Evolutionary conservation across 2,888 invertebrate genomes (phyloP).

Genomic region (Tenthredo livida): DNA sequence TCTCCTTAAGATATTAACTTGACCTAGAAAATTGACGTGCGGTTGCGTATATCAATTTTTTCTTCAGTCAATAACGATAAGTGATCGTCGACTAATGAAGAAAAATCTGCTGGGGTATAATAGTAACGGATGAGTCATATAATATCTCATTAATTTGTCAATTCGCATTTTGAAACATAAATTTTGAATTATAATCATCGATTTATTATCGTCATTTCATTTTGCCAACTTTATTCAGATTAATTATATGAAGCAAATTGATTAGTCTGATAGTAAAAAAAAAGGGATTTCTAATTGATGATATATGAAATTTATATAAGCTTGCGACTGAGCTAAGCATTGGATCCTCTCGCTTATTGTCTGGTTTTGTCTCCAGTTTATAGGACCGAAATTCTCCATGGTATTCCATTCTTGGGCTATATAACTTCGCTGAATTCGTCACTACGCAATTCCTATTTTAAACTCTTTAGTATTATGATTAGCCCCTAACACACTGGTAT

Average conservation of each 20-base stretch:
- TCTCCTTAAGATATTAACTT: not conserved
- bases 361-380: too few relatives aligned
- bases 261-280: not conserved
- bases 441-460: not conserved
- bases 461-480: not conserved
- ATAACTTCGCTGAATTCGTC: not conserved
- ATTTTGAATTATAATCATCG: not conserved
- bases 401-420: not conserved
- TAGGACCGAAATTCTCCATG: not conserved
- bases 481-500: not conserved
- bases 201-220: not conserved
- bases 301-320: not conserved
- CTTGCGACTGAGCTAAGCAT: not conserved
- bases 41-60: not conserved
- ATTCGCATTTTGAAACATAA: not conserved
- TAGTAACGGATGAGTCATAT: not conserved
- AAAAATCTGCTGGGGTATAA: not conserved
- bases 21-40: not conserved
- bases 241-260: not conserved
- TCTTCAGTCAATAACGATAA: not conserved
- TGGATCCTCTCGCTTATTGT: not conserved
- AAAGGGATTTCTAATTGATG: not conserved
- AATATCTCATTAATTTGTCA: not conserved
- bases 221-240: not conserved
- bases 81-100: not conserved